Percentiles rank a stretch among this genome's conserved stretches.
Conservation (phyloP, 2,797 vertebrate genomes). For the Sebastes elongatus region DNA sequence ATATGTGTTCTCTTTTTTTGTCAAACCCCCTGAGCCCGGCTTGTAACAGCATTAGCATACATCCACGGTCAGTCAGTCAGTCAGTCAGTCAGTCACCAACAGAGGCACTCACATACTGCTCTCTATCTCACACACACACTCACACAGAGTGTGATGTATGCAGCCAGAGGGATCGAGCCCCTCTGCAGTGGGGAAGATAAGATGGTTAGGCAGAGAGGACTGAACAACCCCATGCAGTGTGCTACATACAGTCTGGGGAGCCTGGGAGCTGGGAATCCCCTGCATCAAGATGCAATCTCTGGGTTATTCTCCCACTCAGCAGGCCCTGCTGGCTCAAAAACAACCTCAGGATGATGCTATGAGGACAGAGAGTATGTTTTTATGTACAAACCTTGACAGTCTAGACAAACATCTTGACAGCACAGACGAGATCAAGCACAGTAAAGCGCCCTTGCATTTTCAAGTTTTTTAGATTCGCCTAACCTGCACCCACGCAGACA, state of each 20-base stretch:
- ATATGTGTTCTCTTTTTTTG: not conserved
- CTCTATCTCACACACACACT: conserved; percentile 2
- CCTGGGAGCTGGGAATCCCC: conserved; percentile 71
- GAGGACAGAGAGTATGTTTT: conserved; percentile 13
- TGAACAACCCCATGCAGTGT: conserved; percentile 41
- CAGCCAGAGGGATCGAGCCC: conserved; percentile 55
- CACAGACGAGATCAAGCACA: not conserved
- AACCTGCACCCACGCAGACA: not conserved
- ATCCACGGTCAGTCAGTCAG: not conserved
- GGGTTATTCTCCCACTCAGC: conserved; percentile 47
- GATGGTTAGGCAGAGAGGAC: conserved; percentile 49
- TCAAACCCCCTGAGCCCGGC: not conserved
- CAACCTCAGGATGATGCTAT: conserved; percentile 25
- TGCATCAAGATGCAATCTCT: conserved; percentile 72
- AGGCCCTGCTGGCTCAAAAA: conserved; percentile 22
- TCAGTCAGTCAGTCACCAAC: not conserved
- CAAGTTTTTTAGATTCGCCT: not conserved
- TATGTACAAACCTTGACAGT: not conserved
- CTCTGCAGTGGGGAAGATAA: conserved; percentile 70
- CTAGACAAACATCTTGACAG: not conserved
- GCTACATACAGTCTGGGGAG: conserved; percentile 51
- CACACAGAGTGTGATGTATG: conserved; percentile 47
- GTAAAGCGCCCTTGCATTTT: not conserved
- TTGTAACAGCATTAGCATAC: not conserved
- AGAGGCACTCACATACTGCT: not conserved